phyloP scores from a whole-genome alignment of 2,797 vertebrate genomes.

The Sternarchorhynchus goeldii region DNA sequence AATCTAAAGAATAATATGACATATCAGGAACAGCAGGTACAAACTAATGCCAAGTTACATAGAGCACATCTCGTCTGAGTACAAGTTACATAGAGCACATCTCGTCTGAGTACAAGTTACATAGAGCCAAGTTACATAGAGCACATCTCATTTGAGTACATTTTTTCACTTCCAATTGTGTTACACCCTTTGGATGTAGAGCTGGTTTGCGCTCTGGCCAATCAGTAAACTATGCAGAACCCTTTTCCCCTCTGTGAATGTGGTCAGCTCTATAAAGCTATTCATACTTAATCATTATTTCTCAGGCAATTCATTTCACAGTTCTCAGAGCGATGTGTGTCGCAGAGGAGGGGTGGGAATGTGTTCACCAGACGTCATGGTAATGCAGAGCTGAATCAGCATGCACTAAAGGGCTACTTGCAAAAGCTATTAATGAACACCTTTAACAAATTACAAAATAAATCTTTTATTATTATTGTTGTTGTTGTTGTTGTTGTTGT shows the following conservation, averaged over 20 bases:
- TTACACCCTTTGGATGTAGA: constrained; percentile 24
- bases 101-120: not conserved
- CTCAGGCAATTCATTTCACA: not conserved
- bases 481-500: too few relatives aligned
- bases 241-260: constrained; percentile 15
- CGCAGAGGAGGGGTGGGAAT: not conserved
- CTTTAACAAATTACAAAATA: too few relatives aligned
- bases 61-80: not conserved
- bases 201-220: constrained; percentile 16
- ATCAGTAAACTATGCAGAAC: constrained; percentile 2
- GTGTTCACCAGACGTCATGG: constrained; percentile 52
- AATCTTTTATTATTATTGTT: too few relatives aligned
- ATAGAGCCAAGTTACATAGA: not conserved
- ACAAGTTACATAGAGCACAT: not conserved
- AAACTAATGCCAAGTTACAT: not conserved
- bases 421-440: too few relatives aligned
- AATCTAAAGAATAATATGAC: not conserved
- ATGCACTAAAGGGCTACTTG: too few relatives aligned
- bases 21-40: not conserved
- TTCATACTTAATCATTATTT: not conserved
- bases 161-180: not conserved
- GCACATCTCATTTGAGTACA: not conserved
- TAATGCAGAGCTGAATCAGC: constrained; percentile 54
- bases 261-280: constrained; percentile 27
- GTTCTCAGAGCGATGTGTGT: not conserved